phyloP scores from a whole-genome alignment of 2,797 vertebrate species.

The Malacoctenus gilli region DNA sequence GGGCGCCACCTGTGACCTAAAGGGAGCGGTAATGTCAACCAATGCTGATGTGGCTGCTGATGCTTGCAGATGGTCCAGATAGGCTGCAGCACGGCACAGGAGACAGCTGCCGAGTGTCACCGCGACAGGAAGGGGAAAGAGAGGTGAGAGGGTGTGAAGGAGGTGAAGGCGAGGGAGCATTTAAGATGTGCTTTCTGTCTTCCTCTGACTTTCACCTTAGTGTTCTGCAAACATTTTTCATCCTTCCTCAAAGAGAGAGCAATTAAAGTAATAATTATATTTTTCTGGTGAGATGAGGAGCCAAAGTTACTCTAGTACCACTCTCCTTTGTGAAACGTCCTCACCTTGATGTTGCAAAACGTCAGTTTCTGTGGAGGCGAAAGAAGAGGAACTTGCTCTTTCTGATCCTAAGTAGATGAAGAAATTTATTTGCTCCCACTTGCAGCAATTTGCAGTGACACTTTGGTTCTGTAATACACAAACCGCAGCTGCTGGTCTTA shows the following conservation, averaged over 20 bases:
- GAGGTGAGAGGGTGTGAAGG: slow-evolving; percentile 2
- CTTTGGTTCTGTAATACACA: too few relatives aligned
- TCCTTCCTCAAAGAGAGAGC: slow-evolving; percentile 8
- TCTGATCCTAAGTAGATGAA: not conserved
- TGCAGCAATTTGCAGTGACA: not conserved
- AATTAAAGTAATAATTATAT: slow-evolving; percentile 17
- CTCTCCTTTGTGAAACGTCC: too few relatives aligned
- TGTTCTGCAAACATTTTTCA: slow-evolving; percentile 6
- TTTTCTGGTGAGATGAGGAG: not conserved
- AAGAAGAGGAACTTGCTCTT: not conserved
- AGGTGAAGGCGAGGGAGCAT: slow-evolving; percentile 10
- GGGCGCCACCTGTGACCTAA: slow-evolving; percentile 56
- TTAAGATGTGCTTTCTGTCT: not conserved
- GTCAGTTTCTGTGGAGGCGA: not conserved
- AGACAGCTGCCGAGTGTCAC: slow-evolving; percentile 56
- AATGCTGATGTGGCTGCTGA: slow-evolving; percentile 57
- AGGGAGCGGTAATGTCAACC: slow-evolving; percentile 47
- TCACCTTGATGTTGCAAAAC: not conserved
- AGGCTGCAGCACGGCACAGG: slow-evolving; percentile 14
- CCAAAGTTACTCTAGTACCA: too few relatives aligned
- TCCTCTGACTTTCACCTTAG: not conserved
- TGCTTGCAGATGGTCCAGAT: slow-evolving; percentile 57
- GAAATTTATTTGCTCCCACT: not conserved
- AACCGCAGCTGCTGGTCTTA: too few relatives aligned
- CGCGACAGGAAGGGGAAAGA: not conserved